Base-by-base conservation (phyloP, 2,113 vertebrate species). In the Calyptommatus sinebrachiatus region DNA sequence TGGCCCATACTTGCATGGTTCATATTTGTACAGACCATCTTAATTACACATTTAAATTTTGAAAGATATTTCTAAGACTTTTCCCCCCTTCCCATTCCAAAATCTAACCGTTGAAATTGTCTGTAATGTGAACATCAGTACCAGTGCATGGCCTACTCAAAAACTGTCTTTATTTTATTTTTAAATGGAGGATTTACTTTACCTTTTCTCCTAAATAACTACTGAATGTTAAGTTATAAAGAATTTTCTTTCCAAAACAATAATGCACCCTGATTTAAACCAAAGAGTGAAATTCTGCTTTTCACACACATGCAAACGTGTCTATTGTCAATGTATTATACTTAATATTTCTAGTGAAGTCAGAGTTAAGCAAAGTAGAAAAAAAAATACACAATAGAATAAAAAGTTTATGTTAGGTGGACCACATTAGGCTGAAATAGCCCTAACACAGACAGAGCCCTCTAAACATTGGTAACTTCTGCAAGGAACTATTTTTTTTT, bases 31-130 rank as follows among this genome's bases (percentile, higher is more conserved):
- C 35, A 41, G 35, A 41, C 35, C 35, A 41, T 41, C 35, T 18
- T 77, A 78, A 41, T 70, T 6, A 2, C 11, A 80, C 18, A 5
- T 76, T 78, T 28, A 63, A 83, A 26, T 9, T 84, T 74, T 78
- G 71, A n/a, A 8, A n/a, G 31, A 29, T 29, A 31, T 73, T 45
- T 84, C 1, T 60, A 8, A 1, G 57, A 66, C 75, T 1, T 22
- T 26, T 61, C 18, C 4, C 18, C 78, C 50, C 50, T n/a, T 76
- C 78, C 62, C 57, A 21, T 45, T 11, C 18, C 45, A 31, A 74
- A n/a, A 18, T 76, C 28, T 31, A 50, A 5, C 12, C 11, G 46
- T 53, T 53, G 50, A 9, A 53, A 53, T 14, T 53, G 10, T 57
- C 5, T 76, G 22, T 41, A 71, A 8, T 22, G n/a, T 62, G 28